Conservation (phyloP, 2,113 vertebrate genomes). For the Coryphaenoides rupestris region DNA sequence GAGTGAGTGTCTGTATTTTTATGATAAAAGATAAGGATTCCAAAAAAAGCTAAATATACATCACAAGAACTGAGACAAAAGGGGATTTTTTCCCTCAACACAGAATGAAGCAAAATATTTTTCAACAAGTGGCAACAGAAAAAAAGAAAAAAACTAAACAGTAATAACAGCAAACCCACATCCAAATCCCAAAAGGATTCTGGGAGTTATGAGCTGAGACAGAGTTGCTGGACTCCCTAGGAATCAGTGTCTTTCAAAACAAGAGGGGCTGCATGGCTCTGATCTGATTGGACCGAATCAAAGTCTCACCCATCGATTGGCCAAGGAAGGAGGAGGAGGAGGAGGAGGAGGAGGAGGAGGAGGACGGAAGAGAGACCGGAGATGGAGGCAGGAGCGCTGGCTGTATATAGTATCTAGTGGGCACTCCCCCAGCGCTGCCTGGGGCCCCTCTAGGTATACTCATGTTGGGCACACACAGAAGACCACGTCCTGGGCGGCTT, state of each 20-base stretch:
- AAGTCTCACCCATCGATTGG: constrained; percentile 42
- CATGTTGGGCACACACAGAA: constrained; percentile 7
- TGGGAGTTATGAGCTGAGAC: constrained; percentile 30
- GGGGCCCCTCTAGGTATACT: too few relatives aligned
- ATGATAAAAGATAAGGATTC: constrained; percentile 35
- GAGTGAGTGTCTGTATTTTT: constrained; percentile 16
- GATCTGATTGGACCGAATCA: constrained; percentile 32
- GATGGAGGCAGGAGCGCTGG: too few relatives aligned
- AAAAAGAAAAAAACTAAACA: too few relatives aligned
- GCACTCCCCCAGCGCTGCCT: too few relatives aligned
- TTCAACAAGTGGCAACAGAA: background rate
- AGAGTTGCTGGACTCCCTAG: background rate
- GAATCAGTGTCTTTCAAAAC: constrained; percentile 9
- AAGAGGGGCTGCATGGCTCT: background rate
- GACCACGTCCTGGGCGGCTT: too few relatives aligned
- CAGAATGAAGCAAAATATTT: constrained; percentile 1
- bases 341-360: too few relatives aligned
- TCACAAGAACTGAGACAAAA: too few relatives aligned
- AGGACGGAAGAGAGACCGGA: constrained; percentile 36
- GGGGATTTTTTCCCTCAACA: too few relatives aligned
- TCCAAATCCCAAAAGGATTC: constrained; percentile 25
- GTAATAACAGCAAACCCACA: constrained; percentile 12
- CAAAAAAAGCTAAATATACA: too few relatives aligned
- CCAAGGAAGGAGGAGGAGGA: too few relatives aligned
- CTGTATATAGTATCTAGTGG: too few relatives aligned